Evolutionary conservation across 2,113 vertebrate genomes (phyloP).

Genomic region (Chloroceryle aenea): DNA sequence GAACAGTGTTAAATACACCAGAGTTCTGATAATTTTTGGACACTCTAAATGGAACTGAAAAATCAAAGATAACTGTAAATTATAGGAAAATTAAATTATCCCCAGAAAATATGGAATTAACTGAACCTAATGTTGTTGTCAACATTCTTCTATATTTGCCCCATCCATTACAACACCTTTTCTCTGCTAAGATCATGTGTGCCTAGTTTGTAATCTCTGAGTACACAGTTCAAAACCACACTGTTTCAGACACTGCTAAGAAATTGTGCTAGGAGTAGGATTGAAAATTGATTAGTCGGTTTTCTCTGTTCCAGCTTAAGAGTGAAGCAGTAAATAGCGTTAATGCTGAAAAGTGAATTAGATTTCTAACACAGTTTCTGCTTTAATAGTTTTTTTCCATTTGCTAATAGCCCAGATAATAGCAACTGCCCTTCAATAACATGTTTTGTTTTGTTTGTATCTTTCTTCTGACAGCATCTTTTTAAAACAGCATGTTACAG

Average conservation of each 20-base stretch:
- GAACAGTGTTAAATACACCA: neutral
- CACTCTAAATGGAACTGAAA: neutral
- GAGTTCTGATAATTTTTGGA: neutral
- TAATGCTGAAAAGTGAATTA: slow-evolving; percentile 59
- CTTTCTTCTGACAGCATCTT: slow-evolving; percentile 55
- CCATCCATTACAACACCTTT: neutral
- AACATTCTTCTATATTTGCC: neutral
- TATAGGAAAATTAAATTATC: neutral
- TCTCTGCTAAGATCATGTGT: neutral
- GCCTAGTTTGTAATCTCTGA: neutral
- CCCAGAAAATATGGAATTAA: neutral
- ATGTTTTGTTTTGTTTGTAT: slow-evolving; percentile 41
- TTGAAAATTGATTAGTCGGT: slow-evolving; percentile 40
- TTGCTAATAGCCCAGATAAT: slow-evolving; percentile 68
- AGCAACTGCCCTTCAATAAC: slow-evolving; percentile 51
- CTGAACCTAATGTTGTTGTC: neutral
- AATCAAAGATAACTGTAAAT: neutral
- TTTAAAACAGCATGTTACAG: slow-evolving; percentile 56
- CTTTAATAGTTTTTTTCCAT: slow-evolving; percentile 66
- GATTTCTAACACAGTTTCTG: slow-evolving; percentile 55
- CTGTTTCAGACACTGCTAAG: neutral
- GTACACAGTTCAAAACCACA: neutral
- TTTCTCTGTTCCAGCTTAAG: slow-evolving; percentile 24
- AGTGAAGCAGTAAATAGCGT: slow-evolving; percentile 31
- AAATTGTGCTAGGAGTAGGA: neutral